A percentile compares a stretch with the other conserved stretches of the same genome.
Evolutionary conservation across 2,888 invertebrate genomes (phyloP).

Genomic region (Cabera pusaria): DNA sequence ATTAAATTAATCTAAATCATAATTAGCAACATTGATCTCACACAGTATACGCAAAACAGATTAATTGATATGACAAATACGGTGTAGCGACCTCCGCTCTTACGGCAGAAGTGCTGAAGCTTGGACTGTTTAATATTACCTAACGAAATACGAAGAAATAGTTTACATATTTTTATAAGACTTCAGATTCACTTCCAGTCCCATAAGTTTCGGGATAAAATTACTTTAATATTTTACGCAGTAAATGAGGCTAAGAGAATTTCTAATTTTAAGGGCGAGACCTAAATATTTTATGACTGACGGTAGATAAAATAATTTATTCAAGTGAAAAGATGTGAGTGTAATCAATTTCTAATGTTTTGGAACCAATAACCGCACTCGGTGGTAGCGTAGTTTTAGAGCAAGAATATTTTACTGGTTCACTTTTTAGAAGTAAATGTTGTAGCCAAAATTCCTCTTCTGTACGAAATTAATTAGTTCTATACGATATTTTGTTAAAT

Average conservation of each 20-base stretch:
- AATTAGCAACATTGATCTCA: no score
- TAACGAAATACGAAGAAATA: constrained; percentile 21
- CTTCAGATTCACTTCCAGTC: constrained; percentile 17
- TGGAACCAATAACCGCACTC: constrained; percentile 37
- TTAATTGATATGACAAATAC: no score
- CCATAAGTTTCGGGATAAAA: constrained; percentile 24
- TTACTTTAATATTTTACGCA: constrained; percentile 29
- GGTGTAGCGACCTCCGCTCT: no score
- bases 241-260: constrained; percentile 28
- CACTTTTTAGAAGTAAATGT: no score
- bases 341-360: constrained; percentile 44
- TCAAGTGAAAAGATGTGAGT: constrained; percentile 43
- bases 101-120: no score
- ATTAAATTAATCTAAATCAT: no score
- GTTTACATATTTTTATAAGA: constrained; percentile 21
- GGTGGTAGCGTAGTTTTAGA: no score
- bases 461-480: no score
- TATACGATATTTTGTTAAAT: no score
- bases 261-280: constrained; percentile 35
- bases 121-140: constrained; percentile 15
- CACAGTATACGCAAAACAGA: no score
- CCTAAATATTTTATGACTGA: constrained; percentile 37
- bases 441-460: no score
- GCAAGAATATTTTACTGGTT: no score
- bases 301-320: constrained; percentile 44